phyloP scores from a whole-genome alignment of 2,888 invertebrate genomes.

The Chloromyia formosa region DNA sequence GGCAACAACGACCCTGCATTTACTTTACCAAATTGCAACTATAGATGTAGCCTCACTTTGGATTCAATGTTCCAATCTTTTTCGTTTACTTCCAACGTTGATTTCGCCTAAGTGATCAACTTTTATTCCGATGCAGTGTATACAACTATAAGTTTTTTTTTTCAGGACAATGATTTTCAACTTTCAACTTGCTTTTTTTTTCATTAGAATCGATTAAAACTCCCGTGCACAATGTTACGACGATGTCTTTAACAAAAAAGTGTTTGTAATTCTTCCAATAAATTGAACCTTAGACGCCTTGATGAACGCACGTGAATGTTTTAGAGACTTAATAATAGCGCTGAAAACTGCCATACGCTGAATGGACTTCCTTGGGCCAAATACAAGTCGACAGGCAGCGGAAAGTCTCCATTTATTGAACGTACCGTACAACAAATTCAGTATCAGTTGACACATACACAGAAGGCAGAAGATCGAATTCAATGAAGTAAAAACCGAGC shows the following conservation, averaged over 20 bases:
- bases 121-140: too few species aligned
- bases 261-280: slow-evolving; percentile 35
- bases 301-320: not conserved
- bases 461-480: not conserved
- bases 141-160: not conserved
- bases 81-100: not conserved
- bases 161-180: slow-evolving; percentile 27
- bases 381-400: not conserved
- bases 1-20: not conserved
- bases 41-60: too few species aligned
- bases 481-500: slow-evolving; percentile 24
- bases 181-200: slow-evolving; percentile 13
- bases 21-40: not conserved
- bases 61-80: too few species aligned
- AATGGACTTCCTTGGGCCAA: slow-evolving; percentile 3
- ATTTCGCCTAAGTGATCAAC: not conserved
- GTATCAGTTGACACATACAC: slow-evolving; percentile 27
- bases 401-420: not conserved
- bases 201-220: slow-evolving; percentile 8
- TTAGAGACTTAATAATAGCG: slow-evolving; percentile 26
- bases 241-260: slow-evolving; percentile 19
- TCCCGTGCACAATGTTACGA: not conserved
- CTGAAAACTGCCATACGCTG: slow-evolving; percentile 16
- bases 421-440: slow-evolving; percentile 7
- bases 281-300: slow-evolving; percentile 29